Evolutionary conservation across 2,888 invertebrate genomes (phyloP), one percentile per base, ranked within the genome.

Genomic region (Leucophora obtusa): DNA sequence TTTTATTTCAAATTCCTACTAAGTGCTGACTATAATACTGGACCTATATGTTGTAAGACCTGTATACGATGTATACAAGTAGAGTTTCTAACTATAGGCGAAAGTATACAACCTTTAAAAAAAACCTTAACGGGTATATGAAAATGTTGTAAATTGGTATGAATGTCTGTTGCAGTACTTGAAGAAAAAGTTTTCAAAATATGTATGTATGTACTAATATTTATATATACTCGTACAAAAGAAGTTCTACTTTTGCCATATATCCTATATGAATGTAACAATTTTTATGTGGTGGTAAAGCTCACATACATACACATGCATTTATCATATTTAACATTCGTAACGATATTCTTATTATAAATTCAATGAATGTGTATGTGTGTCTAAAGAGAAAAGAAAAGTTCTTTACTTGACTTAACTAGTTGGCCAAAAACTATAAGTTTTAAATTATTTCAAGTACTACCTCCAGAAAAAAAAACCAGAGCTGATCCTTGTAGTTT

Each of bases 401-500:
- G 72, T 72, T 80, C 53, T 72, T 82, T 79, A 82, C 82, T 82
- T 81, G 82, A 83, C 82, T 83, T 83, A 79, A 82, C 82, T 81
- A 82, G 71, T 82, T 78, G 82, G 69, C 79, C 77, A 79, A 77
- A 76, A 82, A 82, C 81, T 83, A 79, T 77, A 83, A 83, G 75
- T 82, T 83, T 76, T 82, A 83, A 82, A 82, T 81, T 82, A 83
- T 82, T 83, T 78, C 81, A 79, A 79, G 75, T 63, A 79, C 56
- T 66, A 35, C 54, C 66, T 58, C 53, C 68, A 33, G 77, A 69
- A 54, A 53, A 47, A 33, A 53, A 28, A 28, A 28, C 28, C 28
- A 28, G 28, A 28, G 28, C 28, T 28, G 28, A 1, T 28, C 28
- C 3, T 28, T 7, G 28, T 28, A 28, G 28, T 28, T 6, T 28